Percentiles rank a stretch among this genome's conserved stretches.
Evolutionary conservation across 2,888 invertebrate species (phyloP).

Genomic region (Cosmia trapezina): DNA sequence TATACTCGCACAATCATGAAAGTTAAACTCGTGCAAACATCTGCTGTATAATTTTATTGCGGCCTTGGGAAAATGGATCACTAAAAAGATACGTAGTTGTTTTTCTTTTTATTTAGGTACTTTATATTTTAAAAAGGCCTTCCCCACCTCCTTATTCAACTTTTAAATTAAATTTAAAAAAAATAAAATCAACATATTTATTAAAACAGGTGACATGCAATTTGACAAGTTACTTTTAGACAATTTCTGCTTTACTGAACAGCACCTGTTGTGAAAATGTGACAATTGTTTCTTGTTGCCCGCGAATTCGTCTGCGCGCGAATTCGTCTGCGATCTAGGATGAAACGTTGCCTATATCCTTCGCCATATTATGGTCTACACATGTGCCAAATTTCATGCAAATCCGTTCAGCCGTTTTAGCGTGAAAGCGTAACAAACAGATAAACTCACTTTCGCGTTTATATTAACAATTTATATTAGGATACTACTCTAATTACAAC

Average conservation of each 20-base stretch:
- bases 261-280: not conserved
- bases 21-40: conserved; percentile 37
- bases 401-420: too few relatives aligned
- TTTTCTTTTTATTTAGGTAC: conserved; percentile 1
- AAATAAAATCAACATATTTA: not conserved
- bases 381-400: too few relatives aligned
- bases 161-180: not conserved
- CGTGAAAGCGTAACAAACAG: too few relatives aligned
- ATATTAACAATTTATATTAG: too few relatives aligned
- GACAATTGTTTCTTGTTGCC: not conserved
- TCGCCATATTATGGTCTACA: too few relatives aligned
- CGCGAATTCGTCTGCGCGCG: too few relatives aligned
- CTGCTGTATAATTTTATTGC: conserved; percentile 48
- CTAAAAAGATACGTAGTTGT: conserved; percentile 3
- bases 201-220: not conserved
- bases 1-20: conserved; percentile 30
- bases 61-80: not conserved
- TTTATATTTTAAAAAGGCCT: not conserved
- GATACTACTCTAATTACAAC: too few relatives aligned
- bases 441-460: not conserved
- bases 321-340: too few relatives aligned
- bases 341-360: too few relatives aligned
- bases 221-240: not conserved
- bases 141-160: not conserved
- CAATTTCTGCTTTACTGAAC: not conserved